These are phyloP conservation scores for Peromyscus eremicus DNA, from an alignment of 2,797 vertebrate genomes.

Conservation along the genomic window DNA sequence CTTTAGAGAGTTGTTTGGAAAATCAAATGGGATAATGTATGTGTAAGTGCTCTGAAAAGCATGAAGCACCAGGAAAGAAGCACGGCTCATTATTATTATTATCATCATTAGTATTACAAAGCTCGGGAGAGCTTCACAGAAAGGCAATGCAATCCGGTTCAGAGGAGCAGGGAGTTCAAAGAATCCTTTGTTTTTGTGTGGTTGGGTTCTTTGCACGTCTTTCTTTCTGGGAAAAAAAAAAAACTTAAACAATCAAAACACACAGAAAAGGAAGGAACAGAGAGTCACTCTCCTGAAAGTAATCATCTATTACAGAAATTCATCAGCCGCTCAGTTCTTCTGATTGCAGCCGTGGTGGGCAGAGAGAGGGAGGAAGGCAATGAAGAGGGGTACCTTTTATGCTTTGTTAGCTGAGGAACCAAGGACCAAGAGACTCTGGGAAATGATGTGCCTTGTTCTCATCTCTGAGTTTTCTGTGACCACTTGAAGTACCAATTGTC, in stretches of 20 bases:
- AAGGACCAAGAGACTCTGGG: slow-evolving; percentile 69
- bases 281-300: slow-evolving; percentile 75
- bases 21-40: slow-evolving; percentile 81
- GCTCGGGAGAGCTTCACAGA: slow-evolving; percentile 66
- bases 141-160: slow-evolving; percentile 71
- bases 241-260: slow-evolving; percentile 81
- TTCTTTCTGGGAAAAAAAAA: slow-evolving; percentile 64
- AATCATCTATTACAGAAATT: slow-evolving; percentile 82
- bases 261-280: slow-evolving; percentile 78
- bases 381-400: slow-evolving; percentile 74
- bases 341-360: slow-evolving; percentile 75
- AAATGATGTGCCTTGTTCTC: slow-evolving; percentile 71
- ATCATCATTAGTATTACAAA: slow-evolving; percentile 81
- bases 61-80: slow-evolving; percentile 69
- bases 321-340: slow-evolving; percentile 73
- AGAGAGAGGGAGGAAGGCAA: slow-evolving; percentile 67
- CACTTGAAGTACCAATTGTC: slow-evolving; percentile 72
- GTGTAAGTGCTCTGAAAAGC: slow-evolving; percentile 75
- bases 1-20: slow-evolving; percentile 77
- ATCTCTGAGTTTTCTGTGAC: slow-evolving; percentile 72
- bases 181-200: slow-evolving; percentile 77
- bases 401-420: slow-evolving; percentile 77
- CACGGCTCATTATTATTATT: slow-evolving; percentile 79
- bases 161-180: slow-evolving; percentile 73
- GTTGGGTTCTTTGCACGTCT: slow-evolving; percentile 70